Percentiles rank a stretch among this genome's conserved stretches.
phyloP scores from a whole-genome alignment of 2,113 vertebrate species.

The Passer domesticus region DNA sequence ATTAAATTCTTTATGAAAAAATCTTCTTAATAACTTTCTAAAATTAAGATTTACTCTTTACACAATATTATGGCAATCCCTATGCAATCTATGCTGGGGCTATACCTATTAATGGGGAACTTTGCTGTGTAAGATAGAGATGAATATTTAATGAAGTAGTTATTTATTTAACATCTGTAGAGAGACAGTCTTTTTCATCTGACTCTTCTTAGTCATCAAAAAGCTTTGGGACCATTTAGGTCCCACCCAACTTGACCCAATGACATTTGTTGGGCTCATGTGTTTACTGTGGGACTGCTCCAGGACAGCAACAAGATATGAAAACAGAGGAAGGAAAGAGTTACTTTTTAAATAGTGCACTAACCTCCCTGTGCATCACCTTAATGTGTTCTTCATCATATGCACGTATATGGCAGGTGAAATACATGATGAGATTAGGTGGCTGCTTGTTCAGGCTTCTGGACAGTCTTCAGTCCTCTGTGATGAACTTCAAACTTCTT shows the following conservation, averaged over 20 bases:
- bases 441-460: neutral
- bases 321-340: neutral
- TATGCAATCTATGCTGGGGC: neutral
- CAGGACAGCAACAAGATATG: neutral
- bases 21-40: neutral
- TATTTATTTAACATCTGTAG: slow-evolving; percentile 3
- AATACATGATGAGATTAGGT: neutral
- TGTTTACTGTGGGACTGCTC: neutral
- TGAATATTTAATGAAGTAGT: slow-evolving; percentile 39
- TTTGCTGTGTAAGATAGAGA: neutral
- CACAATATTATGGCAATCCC: neutral
- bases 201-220: neutral
- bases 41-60: neutral
- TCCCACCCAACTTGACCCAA: accelerated
- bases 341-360: neutral
- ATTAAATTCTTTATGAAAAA: neutral
- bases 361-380: neutral
- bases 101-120: neutral
- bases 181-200: neutral
- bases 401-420: neutral
- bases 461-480: neutral
- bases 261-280: neutral
- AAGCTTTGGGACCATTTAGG: neutral
- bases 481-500: neutral
- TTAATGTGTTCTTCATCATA: neutral